phyloP scores from a whole-genome alignment of 2,888 invertebrate genomes.

The Amphipyra tragopoginis region DNA sequence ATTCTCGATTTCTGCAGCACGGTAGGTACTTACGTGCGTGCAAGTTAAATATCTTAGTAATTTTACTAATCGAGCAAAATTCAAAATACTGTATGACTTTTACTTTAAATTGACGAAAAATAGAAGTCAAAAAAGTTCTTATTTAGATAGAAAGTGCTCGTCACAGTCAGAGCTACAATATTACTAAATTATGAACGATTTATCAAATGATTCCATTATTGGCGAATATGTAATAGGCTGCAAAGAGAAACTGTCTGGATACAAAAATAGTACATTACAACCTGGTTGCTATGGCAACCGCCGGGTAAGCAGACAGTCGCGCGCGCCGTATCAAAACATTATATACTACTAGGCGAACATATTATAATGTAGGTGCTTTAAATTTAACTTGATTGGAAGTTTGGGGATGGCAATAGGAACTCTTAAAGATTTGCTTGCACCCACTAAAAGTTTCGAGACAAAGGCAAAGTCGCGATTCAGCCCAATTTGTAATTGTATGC shows the following conservation, averaged over 20 bases:
- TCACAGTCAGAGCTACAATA: neutral
- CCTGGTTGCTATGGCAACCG: slow-evolving; percentile 66
- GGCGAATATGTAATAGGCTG: slow-evolving; percentile 11
- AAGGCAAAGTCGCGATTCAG: neutral
- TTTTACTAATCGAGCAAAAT: too few species aligned
- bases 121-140: too few species aligned
- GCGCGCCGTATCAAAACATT: slow-evolving; percentile 32
- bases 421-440: too few species aligned
- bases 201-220: slow-evolving; percentile 2
- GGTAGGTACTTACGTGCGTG: neutral
- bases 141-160: neutral
- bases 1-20: slow-evolving; percentile 39
- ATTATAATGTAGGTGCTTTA: slow-evolving; percentile 47
- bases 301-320: slow-evolving; percentile 54
- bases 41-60: neutral
- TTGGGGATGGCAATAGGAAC: neutral
- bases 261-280: slow-evolving; percentile 55
- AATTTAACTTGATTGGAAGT: slow-evolving; percentile 37
- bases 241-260: slow-evolving; percentile 30
- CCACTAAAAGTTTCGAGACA: too few species aligned
- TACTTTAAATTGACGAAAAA: too few species aligned
- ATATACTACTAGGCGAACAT: slow-evolving; percentile 60
- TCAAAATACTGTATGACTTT: too few species aligned
- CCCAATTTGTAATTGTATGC: neutral
- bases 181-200: neutral